Conservation (phyloP, 2,113 vertebrate species). For the Gymnarchus niloticus region DNA sequence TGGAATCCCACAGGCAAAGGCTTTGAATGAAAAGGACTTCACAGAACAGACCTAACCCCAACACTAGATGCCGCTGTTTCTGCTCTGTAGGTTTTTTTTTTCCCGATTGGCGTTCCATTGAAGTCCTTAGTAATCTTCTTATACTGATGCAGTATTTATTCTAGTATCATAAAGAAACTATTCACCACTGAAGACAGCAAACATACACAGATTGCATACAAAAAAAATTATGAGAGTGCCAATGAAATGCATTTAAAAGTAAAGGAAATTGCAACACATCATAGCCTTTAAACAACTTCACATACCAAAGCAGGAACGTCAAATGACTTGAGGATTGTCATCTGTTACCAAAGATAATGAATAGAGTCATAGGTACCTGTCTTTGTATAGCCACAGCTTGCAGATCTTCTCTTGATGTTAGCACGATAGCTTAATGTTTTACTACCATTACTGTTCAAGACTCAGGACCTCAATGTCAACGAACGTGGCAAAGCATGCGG, state of each 20-base stretch:
- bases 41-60: neutral
- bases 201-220: neutral
- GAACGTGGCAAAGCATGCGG: neutral
- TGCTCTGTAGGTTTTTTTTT: neutral
- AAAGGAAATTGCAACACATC: neutral
- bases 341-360: neutral
- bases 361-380: neutral
- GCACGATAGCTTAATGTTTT: neutral
- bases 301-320: constrained; percentile 2
- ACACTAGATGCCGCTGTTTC: constrained; percentile 11
- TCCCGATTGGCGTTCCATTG: neutral
- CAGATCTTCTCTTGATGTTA: neutral
- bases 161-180: neutral
- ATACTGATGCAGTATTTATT: neutral
- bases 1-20: constrained; percentile 3
- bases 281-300: neutral
- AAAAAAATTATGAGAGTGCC: neutral
- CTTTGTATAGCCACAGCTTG: neutral
- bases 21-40: neutral
- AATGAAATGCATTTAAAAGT: neutral
- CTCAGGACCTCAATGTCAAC: neutral
- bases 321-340: neutral
- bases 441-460: neutral
- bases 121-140: constrained; percentile 6
- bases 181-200: neutral